Evolutionary conservation across 2,797 vertebrate species (phyloP).

Genomic region (Cyclura pinguis): DNA sequence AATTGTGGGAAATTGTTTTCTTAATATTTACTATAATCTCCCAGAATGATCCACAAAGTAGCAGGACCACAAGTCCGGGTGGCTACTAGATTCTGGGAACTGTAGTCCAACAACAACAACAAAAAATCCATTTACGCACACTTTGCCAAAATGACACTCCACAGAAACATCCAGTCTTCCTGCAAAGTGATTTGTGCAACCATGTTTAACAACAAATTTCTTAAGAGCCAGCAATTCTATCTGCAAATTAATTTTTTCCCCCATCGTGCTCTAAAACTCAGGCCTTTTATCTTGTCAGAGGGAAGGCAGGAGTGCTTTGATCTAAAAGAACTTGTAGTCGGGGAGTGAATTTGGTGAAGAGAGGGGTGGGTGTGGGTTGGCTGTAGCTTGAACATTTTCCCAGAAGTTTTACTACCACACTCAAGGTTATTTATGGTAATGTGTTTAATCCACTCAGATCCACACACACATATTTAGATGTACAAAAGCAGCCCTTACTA

Average conservation of each 20-base stretch:
- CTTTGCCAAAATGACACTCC: not conserved
- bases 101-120: not conserved
- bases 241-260: slow-evolving; percentile 21
- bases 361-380: slow-evolving; percentile 38
- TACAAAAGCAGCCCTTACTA: slow-evolving; percentile 47
- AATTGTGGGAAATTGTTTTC: not conserved
- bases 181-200: slow-evolving; percentile 13
- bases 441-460: slow-evolving; percentile 61
- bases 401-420: slow-evolving; percentile 41
- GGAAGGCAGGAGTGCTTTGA: not conserved
- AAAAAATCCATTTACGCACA: too few relatives aligned
- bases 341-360: slow-evolving; percentile 30
- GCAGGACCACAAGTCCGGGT: not conserved
- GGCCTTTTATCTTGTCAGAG: slow-evolving; percentile 14
- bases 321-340: slow-evolving; percentile 25
- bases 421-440: slow-evolving; percentile 51
- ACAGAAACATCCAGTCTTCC: slow-evolving; percentile 38
- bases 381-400: slow-evolving; percentile 49
- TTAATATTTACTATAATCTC: not conserved
- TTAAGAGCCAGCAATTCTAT: slow-evolving; percentile 21
- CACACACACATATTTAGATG: slow-evolving; percentile 59
- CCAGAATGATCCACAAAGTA: too few relatives aligned
- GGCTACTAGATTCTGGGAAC: not conserved
- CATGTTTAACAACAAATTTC: not conserved
- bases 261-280: slow-evolving; percentile 21